A percentile compares a stretch with the other conserved stretches of the same genome.
Evolutionary conservation across 2,113 vertebrate species (phyloP).

Genomic region (Motacilla tschutschensis): DNA sequence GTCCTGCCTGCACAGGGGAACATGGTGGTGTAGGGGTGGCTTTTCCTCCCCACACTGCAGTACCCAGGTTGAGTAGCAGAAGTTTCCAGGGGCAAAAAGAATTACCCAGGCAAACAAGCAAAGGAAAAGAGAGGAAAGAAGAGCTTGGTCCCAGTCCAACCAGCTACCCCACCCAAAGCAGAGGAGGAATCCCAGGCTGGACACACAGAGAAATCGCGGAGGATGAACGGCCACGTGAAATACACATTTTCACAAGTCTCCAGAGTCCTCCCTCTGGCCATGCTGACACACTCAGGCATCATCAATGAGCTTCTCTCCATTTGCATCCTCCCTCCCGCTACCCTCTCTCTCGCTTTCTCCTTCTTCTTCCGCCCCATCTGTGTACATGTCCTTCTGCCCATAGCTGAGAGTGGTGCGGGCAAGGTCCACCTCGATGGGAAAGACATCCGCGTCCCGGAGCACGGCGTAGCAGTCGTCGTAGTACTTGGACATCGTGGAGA

Average conservation of each 20-base stretch:
- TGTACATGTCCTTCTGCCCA: slow-evolving; percentile 77
- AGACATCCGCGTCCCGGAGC: slow-evolving; percentile 92
- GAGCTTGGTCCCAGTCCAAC: neutral
- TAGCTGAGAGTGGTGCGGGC: slow-evolving; percentile 92
- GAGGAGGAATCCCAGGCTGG: slow-evolving; percentile 11
- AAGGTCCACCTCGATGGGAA: slow-evolving; percentile 97
- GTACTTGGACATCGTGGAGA: slow-evolving; percentile 96
- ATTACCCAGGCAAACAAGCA: slow-evolving; percentile 15
- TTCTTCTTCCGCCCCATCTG: slow-evolving; percentile 78
- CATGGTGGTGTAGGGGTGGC: accelerated
- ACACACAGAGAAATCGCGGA: slow-evolving; percentile 2
- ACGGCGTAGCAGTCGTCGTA: slow-evolving; percentile 92
- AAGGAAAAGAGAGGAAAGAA: neutral
- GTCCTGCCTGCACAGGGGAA: neutral
- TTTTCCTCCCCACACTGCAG: neutral
- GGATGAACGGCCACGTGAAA: slow-evolving; percentile 14
- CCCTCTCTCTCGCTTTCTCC: slow-evolving; percentile 37
- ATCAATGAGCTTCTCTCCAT: slow-evolving; percentile 88
- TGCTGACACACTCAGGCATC: slow-evolving; percentile 55
- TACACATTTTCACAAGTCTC: neutral
- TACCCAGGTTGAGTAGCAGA: neutral
- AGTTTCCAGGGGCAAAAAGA: neutral
- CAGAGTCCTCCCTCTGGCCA: neutral
- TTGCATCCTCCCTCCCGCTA: slow-evolving; percentile 67
- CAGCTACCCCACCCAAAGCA: slow-evolving; percentile 13